Evolutionary conservation across 2,797 vertebrate genomes (phyloP).

Genomic region (Mormyrops boulengeri): DNA sequence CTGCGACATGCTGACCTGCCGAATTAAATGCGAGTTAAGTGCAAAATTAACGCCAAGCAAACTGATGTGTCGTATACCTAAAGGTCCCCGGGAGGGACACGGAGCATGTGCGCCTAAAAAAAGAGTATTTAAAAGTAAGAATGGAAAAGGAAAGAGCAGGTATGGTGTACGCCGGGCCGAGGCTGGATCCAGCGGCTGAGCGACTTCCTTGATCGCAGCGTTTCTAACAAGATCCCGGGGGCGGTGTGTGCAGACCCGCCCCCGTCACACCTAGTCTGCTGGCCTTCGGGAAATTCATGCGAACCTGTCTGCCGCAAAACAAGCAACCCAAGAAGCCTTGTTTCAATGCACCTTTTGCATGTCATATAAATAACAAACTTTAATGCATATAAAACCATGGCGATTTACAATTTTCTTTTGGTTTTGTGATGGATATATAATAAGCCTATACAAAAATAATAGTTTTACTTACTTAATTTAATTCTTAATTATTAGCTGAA

Average conservation of each 20-base stretch:
- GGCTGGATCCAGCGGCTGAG: background rate
- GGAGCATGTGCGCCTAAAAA: background rate
- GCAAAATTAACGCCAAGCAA: background rate
- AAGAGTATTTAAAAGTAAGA: background rate
- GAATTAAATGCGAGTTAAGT: background rate
- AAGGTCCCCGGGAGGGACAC: background rate
- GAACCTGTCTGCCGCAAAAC: background rate
- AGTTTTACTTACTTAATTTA: background rate
- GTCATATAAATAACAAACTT: background rate
- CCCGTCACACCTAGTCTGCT: slow-evolving; percentile 32
- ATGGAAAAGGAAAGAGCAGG: background rate
- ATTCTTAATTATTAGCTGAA: background rate
- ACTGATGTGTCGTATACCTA: background rate
- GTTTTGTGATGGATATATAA: background rate
- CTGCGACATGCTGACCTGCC: slow-evolving; percentile 28
- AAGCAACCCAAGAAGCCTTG: background rate
- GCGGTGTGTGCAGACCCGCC: background rate
- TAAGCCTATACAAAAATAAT: background rate
- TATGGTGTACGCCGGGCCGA: background rate
- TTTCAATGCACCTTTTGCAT: background rate
- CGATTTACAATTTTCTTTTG: background rate
- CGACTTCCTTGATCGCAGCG: slow-evolving; percentile 13
- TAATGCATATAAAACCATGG: background rate
- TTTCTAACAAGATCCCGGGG: background rate
- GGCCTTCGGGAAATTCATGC: background rate